phyloP scores from a whole-genome alignment of 92 coral and sea anemone genomes.

The Paragorgia papillata region DNA sequence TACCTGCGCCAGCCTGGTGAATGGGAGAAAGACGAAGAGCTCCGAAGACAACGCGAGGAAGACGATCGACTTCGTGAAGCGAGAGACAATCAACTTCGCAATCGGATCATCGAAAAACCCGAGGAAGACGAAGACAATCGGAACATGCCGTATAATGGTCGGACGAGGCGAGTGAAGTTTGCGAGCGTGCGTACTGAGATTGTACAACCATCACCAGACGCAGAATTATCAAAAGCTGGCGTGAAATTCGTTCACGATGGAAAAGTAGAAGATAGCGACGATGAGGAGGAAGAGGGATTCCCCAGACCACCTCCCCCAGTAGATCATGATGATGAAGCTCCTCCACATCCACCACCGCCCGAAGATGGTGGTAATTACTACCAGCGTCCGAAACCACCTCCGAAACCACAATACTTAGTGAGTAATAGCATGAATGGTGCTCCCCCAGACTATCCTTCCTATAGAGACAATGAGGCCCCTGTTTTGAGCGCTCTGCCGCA shows the following conservation, averaged over 20 bases:
- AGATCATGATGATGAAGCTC: slow-evolving; percentile 66
- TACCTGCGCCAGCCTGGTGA: slow-evolving; percentile 73
- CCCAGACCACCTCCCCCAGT: slow-evolving; percentile 66
- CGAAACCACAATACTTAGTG: slow-evolving; percentile 42
- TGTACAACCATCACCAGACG: slow-evolving; percentile 84
- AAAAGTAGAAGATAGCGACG: slow-evolving; percentile 66
- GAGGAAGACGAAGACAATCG: slow-evolving; percentile 79
- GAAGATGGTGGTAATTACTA: slow-evolving; percentile 64
- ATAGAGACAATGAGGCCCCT: slow-evolving; percentile 65
- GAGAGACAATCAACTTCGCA: slow-evolving; percentile 69
- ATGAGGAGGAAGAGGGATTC: slow-evolving; percentile 64
- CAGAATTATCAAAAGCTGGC: slow-evolving; percentile 81
- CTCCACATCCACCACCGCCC: slow-evolving; percentile 89
- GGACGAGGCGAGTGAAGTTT: slow-evolving; percentile 71
- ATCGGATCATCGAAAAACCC: slow-evolving; percentile 77
- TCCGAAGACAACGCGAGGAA: slow-evolving; percentile 75
- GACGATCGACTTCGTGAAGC: slow-evolving; percentile 71
- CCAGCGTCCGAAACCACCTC: slow-evolving; percentile 71
- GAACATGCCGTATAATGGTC: slow-evolving; percentile 36
- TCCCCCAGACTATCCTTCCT: slow-evolving; percentile 51
- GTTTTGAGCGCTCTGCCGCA: slow-evolving; percentile 52
- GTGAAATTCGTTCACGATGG: slow-evolving; percentile 86
- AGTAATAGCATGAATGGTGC: slow-evolving; percentile 63
- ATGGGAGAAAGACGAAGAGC: slow-evolving; percentile 88
- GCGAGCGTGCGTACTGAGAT: slow-evolving; percentile 91